These are phyloP conservation scores for Ceratoteleas bidentatus DNA, from an alignment of 1,140 invertebrate species.

Conservation along the genomic window DNA sequence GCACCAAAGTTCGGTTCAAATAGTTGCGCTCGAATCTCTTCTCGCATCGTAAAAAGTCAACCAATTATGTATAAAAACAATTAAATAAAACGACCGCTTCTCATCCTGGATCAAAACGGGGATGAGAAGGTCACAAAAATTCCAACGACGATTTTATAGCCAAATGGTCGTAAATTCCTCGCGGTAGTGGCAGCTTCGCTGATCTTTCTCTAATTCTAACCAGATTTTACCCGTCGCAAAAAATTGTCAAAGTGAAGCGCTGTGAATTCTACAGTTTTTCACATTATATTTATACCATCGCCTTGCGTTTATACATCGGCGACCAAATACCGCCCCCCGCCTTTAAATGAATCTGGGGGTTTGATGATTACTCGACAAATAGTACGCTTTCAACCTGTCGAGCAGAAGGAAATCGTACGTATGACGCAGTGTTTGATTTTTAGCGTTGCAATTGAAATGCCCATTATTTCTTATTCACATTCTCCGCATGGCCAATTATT, in stretches of 20 bases:
- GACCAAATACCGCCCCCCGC: slow-evolving; percentile 31
- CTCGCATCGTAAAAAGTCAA: slow-evolving; percentile 71
- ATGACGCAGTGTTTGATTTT: slow-evolving; percentile 66
- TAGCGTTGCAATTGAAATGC: slow-evolving; percentile 63
- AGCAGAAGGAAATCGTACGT: slow-evolving; percentile 49
- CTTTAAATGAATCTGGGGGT: slow-evolving; percentile 40
- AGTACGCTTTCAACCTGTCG: slow-evolving; percentile 74
- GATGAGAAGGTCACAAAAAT: slow-evolving; percentile 65
- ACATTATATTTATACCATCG: slow-evolving; percentile 55
- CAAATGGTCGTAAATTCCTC: slow-evolving; percentile 77
- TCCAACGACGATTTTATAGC: slow-evolving; percentile 74
- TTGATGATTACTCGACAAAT: slow-evolving; percentile 72
- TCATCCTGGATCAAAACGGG: slow-evolving; percentile 59
- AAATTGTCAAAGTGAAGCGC: slow-evolving; percentile 52
- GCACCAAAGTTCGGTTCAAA: slow-evolving; percentile 40
- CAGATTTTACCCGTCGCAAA: slow-evolving; percentile 46
- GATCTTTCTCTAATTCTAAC: slow-evolving; percentile 73
- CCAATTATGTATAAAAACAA: slow-evolving; percentile 79
- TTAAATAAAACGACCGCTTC: slow-evolving; percentile 73
- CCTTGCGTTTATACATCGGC: slow-evolving; percentile 28
- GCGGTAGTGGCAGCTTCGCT: slow-evolving; percentile 66
- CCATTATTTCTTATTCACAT: slow-evolving; percentile 57
- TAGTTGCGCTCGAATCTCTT: slow-evolving; percentile 59
- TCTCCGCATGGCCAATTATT: slow-evolving; percentile 69
- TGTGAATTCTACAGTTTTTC: slow-evolving; percentile 53